phyloP scores from a whole-genome alignment of 2,113 vertebrate species.

The Anguilla rostrata region DNA sequence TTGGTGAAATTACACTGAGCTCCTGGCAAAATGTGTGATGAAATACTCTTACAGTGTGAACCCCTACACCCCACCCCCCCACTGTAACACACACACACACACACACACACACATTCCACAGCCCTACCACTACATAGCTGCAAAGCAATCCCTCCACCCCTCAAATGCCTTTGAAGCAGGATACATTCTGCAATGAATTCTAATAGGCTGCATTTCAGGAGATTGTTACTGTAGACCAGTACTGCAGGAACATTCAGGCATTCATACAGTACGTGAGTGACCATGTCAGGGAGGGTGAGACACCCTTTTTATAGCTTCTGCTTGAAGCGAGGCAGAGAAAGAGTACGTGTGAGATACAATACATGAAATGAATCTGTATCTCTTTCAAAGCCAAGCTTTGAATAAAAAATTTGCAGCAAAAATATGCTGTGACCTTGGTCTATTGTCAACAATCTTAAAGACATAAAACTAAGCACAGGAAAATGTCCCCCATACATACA shows the following conservation, averaged over 20 bases:
- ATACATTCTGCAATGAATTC: not conserved
- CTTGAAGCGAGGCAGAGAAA: not conserved
- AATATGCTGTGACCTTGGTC: slow-evolving; percentile 10
- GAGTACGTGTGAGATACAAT: not conserved
- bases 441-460: slow-evolving; percentile 2
- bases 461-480: not conserved
- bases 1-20: not conserved
- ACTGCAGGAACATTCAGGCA: not conserved
- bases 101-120: not conserved
- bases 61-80: not conserved
- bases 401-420: not conserved
- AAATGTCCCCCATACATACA: not conserved
- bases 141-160: not conserved
- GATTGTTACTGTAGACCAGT: not conserved
- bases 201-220: not conserved
- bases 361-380: not conserved
- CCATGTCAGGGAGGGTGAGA: not conserved
- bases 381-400: not conserved
- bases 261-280: not conserved
- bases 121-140: not conserved
- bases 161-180: not conserved
- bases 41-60: not conserved
- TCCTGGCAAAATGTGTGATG: not conserved
- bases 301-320: not conserved
- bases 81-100: not conserved